phyloP scores from a whole-genome alignment of 1,140 invertebrate genomes.

The Bombus superbus region DNA sequence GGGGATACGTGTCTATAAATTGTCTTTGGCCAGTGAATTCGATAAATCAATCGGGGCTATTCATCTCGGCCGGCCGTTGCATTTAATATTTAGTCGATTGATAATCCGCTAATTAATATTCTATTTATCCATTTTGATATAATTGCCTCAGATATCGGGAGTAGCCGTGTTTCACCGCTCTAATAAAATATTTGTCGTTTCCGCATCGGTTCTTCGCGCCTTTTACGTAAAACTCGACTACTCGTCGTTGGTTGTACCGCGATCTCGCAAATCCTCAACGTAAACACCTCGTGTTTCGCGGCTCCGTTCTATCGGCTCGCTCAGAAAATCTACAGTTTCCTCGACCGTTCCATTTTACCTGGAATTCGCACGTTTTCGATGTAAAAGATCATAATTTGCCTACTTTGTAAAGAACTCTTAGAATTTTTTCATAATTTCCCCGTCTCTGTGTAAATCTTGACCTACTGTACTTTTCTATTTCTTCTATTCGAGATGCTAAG shows the following conservation, averaged over 20 bases:
- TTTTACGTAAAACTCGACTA: background rate
- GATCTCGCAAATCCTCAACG: background rate
- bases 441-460: too few relatives aligned
- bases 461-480: too few relatives aligned
- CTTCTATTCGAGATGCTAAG: background rate
- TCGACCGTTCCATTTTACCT: too few relatives aligned
- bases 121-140: slow-evolving; percentile 66
- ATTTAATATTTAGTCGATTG: slow-evolving; percentile 66
- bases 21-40: slow-evolving; percentile 21
- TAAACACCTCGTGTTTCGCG: background rate
- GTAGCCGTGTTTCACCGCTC: slow-evolving; percentile 37
- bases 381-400: background rate
- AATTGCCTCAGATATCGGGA: slow-evolving; percentile 59
- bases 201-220: slow-evolving; percentile 5
- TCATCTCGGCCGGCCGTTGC: slow-evolving; percentile 43
- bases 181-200: slow-evolving; percentile 51
- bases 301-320: background rate
- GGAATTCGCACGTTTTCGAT: background rate
- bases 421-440: too few relatives aligned
- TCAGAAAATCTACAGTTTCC: background rate
- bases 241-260: background rate
- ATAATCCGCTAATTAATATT: slow-evolving; percentile 68
- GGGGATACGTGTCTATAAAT: slow-evolving; percentile 32
- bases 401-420: too few relatives aligned
- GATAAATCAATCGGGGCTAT: slow-evolving; percentile 56